Evolutionary conservation across 1,140 invertebrate genomes (phyloP), one percentile per base, ranked within the genome.

Genomic region (Euwallacea similis): DNA sequence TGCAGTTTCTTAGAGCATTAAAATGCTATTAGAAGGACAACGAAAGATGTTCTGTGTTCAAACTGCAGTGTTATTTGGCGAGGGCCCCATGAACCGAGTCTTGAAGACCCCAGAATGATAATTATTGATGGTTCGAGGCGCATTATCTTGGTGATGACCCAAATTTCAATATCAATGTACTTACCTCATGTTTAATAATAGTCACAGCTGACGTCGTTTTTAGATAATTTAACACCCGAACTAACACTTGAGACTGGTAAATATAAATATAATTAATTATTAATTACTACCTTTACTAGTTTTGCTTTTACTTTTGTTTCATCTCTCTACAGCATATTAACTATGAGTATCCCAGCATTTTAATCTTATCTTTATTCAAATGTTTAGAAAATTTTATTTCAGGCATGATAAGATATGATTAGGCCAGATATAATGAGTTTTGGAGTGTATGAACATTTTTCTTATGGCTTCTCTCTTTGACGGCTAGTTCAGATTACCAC

Each of bases 341-440:
- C 46, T 50, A 11, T 56, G n/a, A 56, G 21, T 33, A 2, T 33
- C 16, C n/a, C 16, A 16, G 10, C 10, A 2, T n/a, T 56, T 21
- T 56, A 7, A 56, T 56, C 54, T 56, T 56, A 56, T 56, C 54
- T 56, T 9, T n/a, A 8, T 4, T 3, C 16, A 56, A 11, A 56
- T 56, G n/a, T 16, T 56, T 10, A 7, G 54, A 56, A 33, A 33
- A 4, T 33, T 33, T 4, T 4, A 4, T 2, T 33, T 33, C 21
- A 33, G 21, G 4, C 4, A 33, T 33, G 21, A 33, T 33, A 33
- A 33, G 21, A 33, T 33, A 33, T 33, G 21, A 33, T 4, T 33
- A 33, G 1, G 21, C 21, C 21, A 33, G n/a, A 33, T 33, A 33
- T 33, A 33, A 4, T 33, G 21, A 33, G 21, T 33, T 33, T 33